Evolutionary conservation across 2,888 invertebrate genomes (phyloP).

Genomic region (Coremacera marginata): DNA sequence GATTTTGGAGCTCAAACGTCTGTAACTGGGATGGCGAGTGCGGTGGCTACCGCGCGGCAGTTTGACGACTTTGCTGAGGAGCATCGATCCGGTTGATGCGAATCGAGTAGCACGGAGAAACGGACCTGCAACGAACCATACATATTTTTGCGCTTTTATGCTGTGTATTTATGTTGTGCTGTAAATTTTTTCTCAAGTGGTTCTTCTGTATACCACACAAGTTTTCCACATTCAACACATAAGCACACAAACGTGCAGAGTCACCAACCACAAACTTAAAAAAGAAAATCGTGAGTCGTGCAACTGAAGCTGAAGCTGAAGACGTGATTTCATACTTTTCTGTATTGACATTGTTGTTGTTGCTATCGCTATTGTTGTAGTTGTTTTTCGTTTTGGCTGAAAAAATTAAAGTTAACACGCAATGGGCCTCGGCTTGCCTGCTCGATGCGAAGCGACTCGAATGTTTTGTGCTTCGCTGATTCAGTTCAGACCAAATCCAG

Average conservation of each 20-base stretch:
- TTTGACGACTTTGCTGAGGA: background rate
- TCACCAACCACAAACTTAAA: constrained; percentile 12
- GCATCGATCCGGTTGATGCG: background rate
- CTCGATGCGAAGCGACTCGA: constrained; percentile 37
- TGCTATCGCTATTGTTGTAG: constrained; percentile 38
- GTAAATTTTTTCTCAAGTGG: constrained; percentile 10
- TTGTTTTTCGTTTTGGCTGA: constrained; percentile 39
- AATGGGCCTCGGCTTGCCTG: constrained; percentile 46
- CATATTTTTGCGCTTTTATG: constrained; percentile 2
- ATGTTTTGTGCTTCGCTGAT: constrained; percentile 30
- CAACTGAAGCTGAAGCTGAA: constrained; percentile 23
- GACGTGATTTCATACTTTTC: constrained; percentile 31
- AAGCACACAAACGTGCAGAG: background rate
- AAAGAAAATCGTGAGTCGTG: constrained; percentile 37
- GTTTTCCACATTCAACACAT: constrained; percentile 8
- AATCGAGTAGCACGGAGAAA: constrained; percentile 7
- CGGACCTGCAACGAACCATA: background rate
- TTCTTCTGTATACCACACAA: constrained; percentile 9
- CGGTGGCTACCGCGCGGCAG: background rate
- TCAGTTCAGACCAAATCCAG: constrained; percentile 28
- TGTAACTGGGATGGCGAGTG: constrained; percentile 2
- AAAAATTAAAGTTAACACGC: constrained; percentile 51
- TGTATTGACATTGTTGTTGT: constrained; percentile 35
- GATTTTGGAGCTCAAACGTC: constrained; percentile 15
- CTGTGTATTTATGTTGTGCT: constrained; percentile 1